Evolutionary conservation across 1,140 invertebrate species (phyloP), one percentile per base, ranked within the genome.

Genomic region (Cydia fagiglandana): DNA sequence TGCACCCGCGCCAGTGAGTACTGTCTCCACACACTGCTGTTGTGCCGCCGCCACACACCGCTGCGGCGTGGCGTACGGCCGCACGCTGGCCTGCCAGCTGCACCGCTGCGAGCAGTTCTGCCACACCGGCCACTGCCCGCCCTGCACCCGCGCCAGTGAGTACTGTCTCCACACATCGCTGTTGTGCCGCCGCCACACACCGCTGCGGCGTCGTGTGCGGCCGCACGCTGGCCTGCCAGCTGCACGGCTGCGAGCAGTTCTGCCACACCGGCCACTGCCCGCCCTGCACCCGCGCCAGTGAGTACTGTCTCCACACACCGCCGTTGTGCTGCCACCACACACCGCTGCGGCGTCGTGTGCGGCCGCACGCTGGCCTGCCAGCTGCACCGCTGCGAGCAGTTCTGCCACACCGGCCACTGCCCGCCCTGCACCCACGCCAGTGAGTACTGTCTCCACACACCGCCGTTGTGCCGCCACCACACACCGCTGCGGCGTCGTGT

Each of bases 391-490:
- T 99, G 98, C 91, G 96, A 97, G 81, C 94, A 96, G 81, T 95
- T 95, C 28, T 99, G 98, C 93, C 98, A 99, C 90, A 95, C 95
- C 75, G 97, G 97, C 73, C 96, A 97, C 87, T 99, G 98, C 89
- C 95, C 95, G 41, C 95, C 96, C 2, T 99, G 98, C 86, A 95
- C 95, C 79, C 93, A 96, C 79, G 96, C 96, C 81, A 97, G 97
- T 96, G 91, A 94, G 95, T 79, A 50, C 75, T 50, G 41, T 61
- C 68, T 76, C 61, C n/a, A 30, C 13, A 34, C 61, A 30, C 30
- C 4, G 30, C 30, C 4, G 30, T 30, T 30, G 30, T 3, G 30
- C 30, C 30, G 30, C 30, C 1, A 30, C 30, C 30, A 30, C 30
- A 30, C 30, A 30, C 30, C 30, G 30, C 2, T 30, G 30, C 30